These are phyloP conservation scores for Acanthopagrus latus DNA, from an alignment of 2,797 vertebrate genomes.

Conservation along the genomic window DNA sequence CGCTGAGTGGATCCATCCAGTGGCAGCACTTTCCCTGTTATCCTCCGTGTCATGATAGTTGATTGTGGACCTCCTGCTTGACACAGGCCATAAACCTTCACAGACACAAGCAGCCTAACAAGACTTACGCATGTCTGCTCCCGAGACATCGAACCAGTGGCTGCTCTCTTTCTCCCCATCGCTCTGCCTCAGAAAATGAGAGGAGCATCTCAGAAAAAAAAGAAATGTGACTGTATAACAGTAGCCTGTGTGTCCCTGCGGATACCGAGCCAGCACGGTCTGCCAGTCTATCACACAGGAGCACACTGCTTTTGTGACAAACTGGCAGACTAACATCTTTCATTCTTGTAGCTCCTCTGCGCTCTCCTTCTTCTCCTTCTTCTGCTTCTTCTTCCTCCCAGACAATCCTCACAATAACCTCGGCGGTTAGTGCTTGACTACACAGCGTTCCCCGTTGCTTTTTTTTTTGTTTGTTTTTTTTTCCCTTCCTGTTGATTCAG, in stretches of 20 bases:
- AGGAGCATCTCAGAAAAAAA: conserved; percentile 64
- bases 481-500: conserved; percentile 53
- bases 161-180: conserved; percentile 37
- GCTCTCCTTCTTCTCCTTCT: conserved; percentile 58
- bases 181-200: conserved; percentile 65
- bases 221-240: conserved; percentile 64
- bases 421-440: conserved; percentile 64
- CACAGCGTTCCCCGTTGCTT: conserved; percentile 65
- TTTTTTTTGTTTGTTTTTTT: conserved; percentile 34
- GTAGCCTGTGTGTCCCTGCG: conserved; percentile 70
- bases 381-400: conserved; percentile 59
- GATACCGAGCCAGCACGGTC: conserved; percentile 74
- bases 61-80: conserved; percentile 65
- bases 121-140: conserved; percentile 63
- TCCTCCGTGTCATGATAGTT: conserved; percentile 56
- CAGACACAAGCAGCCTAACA: conserved; percentile 73
- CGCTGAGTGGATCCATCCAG: conserved; percentile 53
- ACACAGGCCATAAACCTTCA: conserved; percentile 69
- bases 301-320: conserved; percentile 82
- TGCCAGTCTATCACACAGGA: conserved; percentile 81
- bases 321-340: conserved; percentile 82
- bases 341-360: conserved; percentile 74
- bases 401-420: conserved; percentile 76
- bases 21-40: conserved; percentile 37
- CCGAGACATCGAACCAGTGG: conserved; percentile 39